These are phyloP conservation scores for Casuarius casuarius DNA, from an alignment of 2,113 vertebrate genomes.

Conservation along the genomic window DNA sequence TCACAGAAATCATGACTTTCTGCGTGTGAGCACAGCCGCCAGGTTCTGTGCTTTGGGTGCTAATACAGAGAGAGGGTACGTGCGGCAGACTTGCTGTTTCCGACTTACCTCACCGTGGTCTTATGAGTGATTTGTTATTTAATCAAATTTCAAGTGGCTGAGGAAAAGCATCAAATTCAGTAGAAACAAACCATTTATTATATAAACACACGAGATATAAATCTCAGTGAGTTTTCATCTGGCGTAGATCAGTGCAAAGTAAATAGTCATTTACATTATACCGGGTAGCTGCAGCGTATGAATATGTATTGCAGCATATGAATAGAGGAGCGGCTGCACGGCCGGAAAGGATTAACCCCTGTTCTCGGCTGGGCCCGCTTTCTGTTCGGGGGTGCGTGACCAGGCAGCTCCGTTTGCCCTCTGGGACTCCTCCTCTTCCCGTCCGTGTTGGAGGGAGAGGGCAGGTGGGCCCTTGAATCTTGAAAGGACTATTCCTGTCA, in stretches of 20 bases:
- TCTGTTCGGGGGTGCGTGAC: neutral
- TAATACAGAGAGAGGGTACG: neutral
- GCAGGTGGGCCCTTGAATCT: neutral
- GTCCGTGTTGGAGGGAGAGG: too few relatives aligned
- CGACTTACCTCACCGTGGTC: neutral
- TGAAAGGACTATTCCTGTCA: neutral
- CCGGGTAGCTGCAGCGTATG: neutral
- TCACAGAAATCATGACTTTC: neutral
- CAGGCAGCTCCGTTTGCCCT: neutral
- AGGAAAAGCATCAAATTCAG: constrained; percentile 17
- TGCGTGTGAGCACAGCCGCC: neutral
- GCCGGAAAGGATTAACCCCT: neutral
- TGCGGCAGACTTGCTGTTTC: neutral
- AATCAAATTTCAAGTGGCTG: constrained; percentile 42
- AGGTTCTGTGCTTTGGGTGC: neutral
- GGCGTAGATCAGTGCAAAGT: constrained; percentile 12
- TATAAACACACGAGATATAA: constrained; percentile 53
- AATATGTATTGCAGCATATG: neutral
- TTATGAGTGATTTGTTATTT: constrained; percentile 40
- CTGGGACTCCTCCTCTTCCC: neutral
- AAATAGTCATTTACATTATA: neutral
- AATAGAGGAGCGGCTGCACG: neutral
- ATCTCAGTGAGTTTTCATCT: constrained; percentile 45
- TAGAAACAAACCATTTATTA: constrained; percentile 56
- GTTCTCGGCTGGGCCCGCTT: neutral